These are phyloP conservation scores for Chrysina gloriosa DNA, from an alignment of 2,888 invertebrate species.

Conservation along the genomic window DNA sequence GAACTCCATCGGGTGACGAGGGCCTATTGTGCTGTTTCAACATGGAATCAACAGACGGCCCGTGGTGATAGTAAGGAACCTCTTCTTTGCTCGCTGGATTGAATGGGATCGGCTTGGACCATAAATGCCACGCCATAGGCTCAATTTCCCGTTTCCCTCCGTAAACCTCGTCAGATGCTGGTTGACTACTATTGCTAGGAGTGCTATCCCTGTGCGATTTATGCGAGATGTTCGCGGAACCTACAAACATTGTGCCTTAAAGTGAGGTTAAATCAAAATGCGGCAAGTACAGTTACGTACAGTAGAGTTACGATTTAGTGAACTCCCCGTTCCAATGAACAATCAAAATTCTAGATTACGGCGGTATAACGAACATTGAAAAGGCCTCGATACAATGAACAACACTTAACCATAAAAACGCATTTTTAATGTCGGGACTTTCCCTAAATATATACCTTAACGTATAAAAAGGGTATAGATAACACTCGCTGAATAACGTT, in stretches of 20 bases:
- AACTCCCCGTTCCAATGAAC: no score
- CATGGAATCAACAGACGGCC: conserved; percentile 57
- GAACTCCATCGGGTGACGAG: conserved; percentile 48
- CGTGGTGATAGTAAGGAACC: conserved; percentile 50
- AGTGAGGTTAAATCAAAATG: neutral
- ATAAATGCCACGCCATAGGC: conserved; percentile 65
- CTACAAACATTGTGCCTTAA: conserved; percentile 39
- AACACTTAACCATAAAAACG: no score
- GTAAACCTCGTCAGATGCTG: conserved; percentile 71
- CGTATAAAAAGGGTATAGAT: no score
- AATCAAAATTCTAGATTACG: no score
- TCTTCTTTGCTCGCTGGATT: conserved; percentile 42
- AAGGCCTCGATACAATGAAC: no score
- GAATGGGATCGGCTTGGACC: conserved; percentile 39
- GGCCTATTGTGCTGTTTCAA: conserved; percentile 56
- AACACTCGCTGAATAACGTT: no score
- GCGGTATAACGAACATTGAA: no score
- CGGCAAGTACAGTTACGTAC: no score
- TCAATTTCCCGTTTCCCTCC: conserved; percentile 74
- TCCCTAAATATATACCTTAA: no score
- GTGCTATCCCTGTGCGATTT: conserved; percentile 59
- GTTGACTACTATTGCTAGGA: conserved; percentile 66
- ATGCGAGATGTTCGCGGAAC: conserved; percentile 49
- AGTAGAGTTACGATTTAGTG: no score
- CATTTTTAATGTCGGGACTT: no score